These are phyloP conservation scores for Barnardius zonarius DNA, from an alignment of 2,113 vertebrate genomes.

Conservation along the genomic window DNA sequence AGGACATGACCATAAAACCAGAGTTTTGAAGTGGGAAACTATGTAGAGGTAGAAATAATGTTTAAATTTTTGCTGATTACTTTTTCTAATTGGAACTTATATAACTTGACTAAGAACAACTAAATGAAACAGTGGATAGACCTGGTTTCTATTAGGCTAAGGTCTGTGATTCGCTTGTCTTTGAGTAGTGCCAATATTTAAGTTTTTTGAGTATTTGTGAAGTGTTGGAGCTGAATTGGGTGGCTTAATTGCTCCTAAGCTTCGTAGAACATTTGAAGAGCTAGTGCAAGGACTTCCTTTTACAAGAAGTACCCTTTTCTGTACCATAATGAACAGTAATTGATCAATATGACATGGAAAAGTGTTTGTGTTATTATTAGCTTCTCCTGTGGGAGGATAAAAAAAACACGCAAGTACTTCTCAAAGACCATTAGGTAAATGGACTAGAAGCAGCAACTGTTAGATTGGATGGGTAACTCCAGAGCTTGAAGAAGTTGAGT, in stretches of 20 bases:
- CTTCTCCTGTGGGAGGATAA: background rate
- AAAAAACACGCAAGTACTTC: background rate
- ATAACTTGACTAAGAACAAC: background rate
- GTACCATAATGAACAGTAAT: background rate
- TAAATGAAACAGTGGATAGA: background rate
- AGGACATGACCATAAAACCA: background rate
- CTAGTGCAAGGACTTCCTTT: background rate
- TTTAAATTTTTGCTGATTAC: background rate
- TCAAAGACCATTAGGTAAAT: background rate
- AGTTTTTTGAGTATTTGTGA: background rate
- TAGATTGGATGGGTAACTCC: background rate
- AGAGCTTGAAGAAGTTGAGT: background rate
- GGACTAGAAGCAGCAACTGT: background rate
- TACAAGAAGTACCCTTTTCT: background rate
- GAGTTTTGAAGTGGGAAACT: background rate
- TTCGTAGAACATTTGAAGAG: background rate
- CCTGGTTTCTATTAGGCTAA: background rate
- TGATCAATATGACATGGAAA: background rate
- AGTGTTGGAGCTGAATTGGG: background rate
- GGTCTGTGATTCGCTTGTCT: background rate
- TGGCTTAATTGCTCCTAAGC: background rate
- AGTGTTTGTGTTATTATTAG: background rate
- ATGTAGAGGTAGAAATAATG: background rate
- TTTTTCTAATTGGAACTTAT: background rate
- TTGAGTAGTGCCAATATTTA: background rate